phyloP scores from a whole-genome alignment of 2,113 vertebrate species.

The Equus quagga region DNA sequence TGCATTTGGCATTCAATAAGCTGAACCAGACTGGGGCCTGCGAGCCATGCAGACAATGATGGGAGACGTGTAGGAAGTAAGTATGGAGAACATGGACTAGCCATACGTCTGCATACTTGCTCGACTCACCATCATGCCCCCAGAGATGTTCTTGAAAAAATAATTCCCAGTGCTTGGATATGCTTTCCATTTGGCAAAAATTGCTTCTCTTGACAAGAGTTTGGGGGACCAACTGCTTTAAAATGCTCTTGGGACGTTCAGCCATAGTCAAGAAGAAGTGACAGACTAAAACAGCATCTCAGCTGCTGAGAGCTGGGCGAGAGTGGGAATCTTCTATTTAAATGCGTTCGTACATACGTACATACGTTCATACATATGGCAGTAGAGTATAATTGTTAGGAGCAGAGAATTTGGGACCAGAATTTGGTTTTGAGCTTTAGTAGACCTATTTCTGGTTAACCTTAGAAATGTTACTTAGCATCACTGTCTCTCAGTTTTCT shows the following conservation, averaged over 20 bases:
- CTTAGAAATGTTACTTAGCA: neutral
- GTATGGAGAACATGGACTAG: neutral
- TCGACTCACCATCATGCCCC: neutral
- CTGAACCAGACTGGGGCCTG: neutral
- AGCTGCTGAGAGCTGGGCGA: neutral
- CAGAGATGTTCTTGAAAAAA: neutral
- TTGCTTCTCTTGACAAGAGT: neutral
- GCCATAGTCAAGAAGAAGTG: neutral
- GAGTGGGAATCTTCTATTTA: neutral
- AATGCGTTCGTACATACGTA: neutral
- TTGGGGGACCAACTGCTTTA: neutral
- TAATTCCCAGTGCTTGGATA: neutral
- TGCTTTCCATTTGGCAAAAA: neutral
- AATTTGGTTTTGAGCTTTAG: neutral
- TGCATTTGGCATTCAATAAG: neutral
- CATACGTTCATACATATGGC: neutral
- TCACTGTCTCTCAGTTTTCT: neutral
- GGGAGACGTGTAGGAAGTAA: neutral
- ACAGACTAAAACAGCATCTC: neutral
- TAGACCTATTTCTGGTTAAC: neutral
- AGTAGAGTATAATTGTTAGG: neutral
- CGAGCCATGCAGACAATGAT: neutral
- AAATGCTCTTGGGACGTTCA: neutral
- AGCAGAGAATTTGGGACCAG: neutral
- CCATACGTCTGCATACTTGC: neutral